These are phyloP conservation scores for Lepus americanus DNA, from an alignment of 2,113 vertebrate species.

Conservation along the genomic window DNA sequence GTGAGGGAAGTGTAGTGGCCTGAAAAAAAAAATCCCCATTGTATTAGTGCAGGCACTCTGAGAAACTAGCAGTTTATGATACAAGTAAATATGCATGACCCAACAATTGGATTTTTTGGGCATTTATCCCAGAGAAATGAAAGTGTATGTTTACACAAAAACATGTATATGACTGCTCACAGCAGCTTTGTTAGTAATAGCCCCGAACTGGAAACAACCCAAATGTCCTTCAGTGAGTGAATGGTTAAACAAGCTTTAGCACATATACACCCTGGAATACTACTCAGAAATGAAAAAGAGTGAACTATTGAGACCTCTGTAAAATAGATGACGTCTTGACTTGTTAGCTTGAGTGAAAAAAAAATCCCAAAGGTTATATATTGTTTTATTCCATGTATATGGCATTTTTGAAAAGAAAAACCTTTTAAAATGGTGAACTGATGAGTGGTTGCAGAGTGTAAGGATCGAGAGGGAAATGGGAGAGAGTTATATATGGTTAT, in stretches of 20 bases:
- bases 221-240: background rate
- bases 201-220: background rate
- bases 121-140: slow-evolving; percentile 37
- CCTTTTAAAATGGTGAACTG: background rate
- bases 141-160: background rate
- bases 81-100: background rate
- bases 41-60: background rate
- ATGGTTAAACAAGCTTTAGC: background rate
- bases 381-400: background rate
- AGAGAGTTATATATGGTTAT: background rate
- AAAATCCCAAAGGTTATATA: background rate
- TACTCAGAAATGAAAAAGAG: slow-evolving; percentile 6
- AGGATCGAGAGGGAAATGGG: background rate
- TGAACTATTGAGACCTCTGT: background rate
- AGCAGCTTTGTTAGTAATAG: background rate
- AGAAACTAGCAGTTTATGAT: slow-evolving; percentile 34
- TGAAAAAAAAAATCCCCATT: slow-evolving; percentile 1
- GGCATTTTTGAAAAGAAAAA: background rate
- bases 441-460: background rate
- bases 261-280: background rate
- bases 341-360: background rate
- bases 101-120: background rate
- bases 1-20: slow-evolving; percentile 3
- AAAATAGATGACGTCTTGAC: background rate
- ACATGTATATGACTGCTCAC: background rate